Evolutionary conservation across 1,140 invertebrate species (phyloP).

Genomic region (Galleria mellonella): DNA sequence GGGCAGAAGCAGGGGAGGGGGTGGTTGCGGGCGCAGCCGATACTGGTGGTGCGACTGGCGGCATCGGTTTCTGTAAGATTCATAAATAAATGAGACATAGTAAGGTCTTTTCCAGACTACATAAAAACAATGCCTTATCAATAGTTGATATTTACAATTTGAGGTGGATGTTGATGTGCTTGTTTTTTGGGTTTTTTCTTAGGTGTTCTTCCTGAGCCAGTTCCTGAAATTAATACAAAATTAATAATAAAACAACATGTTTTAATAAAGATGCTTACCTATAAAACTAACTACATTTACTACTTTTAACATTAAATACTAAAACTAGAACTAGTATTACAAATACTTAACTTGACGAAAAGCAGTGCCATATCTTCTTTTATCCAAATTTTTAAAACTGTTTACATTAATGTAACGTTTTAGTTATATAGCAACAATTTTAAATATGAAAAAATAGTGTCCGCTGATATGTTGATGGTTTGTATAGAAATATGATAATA

Average conservation of each 20-base stretch:
- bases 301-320: too few species aligned
- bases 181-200: constrained; percentile 71
- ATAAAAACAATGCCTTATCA: neutral
- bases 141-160: constrained; percentile 39
- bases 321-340: neutral
- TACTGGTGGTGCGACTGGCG: constrained; percentile 16
- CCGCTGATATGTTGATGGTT: constrained; percentile 8
- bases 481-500: too few species aligned
- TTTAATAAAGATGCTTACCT: neutral
- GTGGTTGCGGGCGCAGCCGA: constrained; percentile 1
- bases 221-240: constrained; percentile 32
- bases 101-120: neutral
- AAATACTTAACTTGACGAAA: neutral
- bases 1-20: constrained; percentile 9
- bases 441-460: neutral
- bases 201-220: constrained; percentile 45
- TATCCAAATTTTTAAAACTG: neutral
- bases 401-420: neutral
- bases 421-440: neutral
- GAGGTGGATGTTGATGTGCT: constrained; percentile 33
- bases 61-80: constrained; percentile 20
- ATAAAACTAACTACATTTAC: too few species aligned
- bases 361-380: neutral
- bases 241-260: too few species aligned
- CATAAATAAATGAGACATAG: too few species aligned